Evolutionary conservation across 2,797 vertebrate species (phyloP).

Genomic region (Mormyrus proboscirostris): DNA sequence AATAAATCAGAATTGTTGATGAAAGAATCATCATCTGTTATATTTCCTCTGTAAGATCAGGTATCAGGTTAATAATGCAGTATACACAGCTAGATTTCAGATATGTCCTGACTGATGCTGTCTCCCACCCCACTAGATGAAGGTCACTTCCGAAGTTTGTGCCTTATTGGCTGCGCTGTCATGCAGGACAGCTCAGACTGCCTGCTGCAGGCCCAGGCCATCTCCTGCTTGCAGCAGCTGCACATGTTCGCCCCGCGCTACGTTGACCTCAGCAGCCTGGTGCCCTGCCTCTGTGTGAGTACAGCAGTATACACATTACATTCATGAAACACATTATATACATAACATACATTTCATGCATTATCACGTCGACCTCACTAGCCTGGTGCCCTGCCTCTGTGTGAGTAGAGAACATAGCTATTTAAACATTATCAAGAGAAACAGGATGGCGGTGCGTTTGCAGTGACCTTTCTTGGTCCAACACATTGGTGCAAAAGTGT

Average conservation of each 20-base stretch:
- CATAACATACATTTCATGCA: not conserved
- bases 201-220: conserved; percentile 78
- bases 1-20: not conserved
- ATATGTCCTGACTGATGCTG: not conserved
- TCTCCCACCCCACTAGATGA: conserved; percentile 50
- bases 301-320: not conserved
- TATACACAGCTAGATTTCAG: not conserved
- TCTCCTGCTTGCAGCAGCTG: conserved; percentile 87
- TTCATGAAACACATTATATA: not conserved
- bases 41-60: not conserved
- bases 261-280: conserved; percentile 75
- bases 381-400: conserved; percentile 77
- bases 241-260: conserved; percentile 89
- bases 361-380: conserved; percentile 72
- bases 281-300: conserved; percentile 85
- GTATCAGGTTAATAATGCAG: not conserved
- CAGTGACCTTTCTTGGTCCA: not conserved
- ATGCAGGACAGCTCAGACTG: conserved; percentile 80
- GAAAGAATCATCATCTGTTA: not conserved
- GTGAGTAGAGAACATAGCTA: conserved; percentile 60
- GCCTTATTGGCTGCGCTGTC: conserved; percentile 74
- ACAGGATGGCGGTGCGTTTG: not conserved
- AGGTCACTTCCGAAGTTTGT: conserved; percentile 66
- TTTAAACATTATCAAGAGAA: not conserved
- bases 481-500: not conserved